These are phyloP conservation scores for Thamnophis elegans DNA, from an alignment of 2,797 vertebrate species.

Conservation along the genomic window DNA sequence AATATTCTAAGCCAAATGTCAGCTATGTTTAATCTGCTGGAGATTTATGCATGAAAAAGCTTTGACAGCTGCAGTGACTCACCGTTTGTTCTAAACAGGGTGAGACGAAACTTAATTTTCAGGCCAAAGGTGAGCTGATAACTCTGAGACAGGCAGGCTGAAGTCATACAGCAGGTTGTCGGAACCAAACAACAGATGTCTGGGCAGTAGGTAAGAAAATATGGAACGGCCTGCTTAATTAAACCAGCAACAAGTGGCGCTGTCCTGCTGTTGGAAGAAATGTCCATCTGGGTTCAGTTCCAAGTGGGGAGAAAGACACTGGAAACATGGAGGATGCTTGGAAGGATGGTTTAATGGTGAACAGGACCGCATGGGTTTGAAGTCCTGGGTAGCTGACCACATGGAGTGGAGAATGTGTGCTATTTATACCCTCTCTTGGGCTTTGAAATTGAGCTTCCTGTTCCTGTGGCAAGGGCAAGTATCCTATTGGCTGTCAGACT, in stretches of 20 bases:
- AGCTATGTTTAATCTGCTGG: not conserved
- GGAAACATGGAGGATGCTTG: too few relatives aligned
- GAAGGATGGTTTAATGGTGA: too few relatives aligned
- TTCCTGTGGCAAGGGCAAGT: too few relatives aligned
- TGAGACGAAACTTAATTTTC: not conserved
- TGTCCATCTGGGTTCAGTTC: too few relatives aligned
- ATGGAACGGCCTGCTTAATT: not conserved
- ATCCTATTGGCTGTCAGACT: too few relatives aligned
- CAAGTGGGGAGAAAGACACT: too few relatives aligned
- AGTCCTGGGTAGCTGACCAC: too few relatives aligned
- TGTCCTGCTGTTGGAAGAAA: not conserved
- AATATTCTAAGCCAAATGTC: constrained; percentile 10
- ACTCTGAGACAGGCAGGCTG: not conserved
- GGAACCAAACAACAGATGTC: not conserved
- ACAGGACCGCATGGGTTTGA: too few relatives aligned
- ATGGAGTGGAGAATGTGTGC: too few relatives aligned
- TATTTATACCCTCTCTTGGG: too few relatives aligned
- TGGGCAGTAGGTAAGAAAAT: not conserved
- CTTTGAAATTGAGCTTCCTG: too few relatives aligned
- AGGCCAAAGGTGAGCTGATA: not conserved
- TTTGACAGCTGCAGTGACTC: not conserved
- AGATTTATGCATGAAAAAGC: not conserved
- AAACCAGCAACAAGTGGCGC: not conserved
- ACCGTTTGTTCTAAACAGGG: not conserved
- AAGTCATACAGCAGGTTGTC: not conserved